A percentile compares a stretch with the other conserved stretches of the same genome.
Conservation (phyloP, 2,888 invertebrate genomes). For the Drosophila hamatofila region DNA sequence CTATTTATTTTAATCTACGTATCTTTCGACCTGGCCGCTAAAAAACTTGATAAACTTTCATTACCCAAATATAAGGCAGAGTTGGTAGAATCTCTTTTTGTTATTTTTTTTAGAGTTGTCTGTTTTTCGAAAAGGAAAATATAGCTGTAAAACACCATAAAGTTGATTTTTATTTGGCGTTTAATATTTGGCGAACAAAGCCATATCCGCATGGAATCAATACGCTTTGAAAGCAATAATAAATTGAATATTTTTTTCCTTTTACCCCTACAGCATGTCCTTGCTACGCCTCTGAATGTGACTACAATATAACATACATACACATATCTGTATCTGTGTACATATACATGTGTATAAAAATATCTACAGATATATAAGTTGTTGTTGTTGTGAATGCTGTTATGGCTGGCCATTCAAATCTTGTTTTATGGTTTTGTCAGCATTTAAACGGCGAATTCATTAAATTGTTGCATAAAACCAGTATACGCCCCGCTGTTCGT, state of each 20-base stretch:
- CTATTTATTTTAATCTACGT: not conserved
- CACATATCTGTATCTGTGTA: constrained; percentile 3
- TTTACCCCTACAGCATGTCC: constrained; percentile 8
- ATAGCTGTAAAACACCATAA: not conserved
- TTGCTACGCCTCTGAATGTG: constrained; percentile 25
- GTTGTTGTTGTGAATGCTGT: constrained; percentile 22
- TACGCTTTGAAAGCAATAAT: constrained; percentile 20
- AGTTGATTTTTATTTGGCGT: constrained; percentile 5
- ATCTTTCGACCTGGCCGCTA: not conserved
- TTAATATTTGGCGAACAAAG: constrained; percentile 31
- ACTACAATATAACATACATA: not conserved
- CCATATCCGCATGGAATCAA: constrained; percentile 26
- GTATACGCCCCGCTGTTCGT: constrained; percentile 37
- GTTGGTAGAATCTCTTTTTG: too few relatives aligned
- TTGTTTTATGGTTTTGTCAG: constrained; percentile 68
- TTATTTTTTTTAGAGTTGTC: not conserved
- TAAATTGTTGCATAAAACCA: constrained; percentile 50
- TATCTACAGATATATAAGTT: constrained; percentile 20
- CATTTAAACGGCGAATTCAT: constrained; percentile 64
- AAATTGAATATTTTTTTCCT: constrained; percentile 20
- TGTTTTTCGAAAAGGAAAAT: not conserved
- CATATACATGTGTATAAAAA: constrained; percentile 19
- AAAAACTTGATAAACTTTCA: constrained; percentile 2
- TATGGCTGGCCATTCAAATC: constrained; percentile 54
- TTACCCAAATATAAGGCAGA: not conserved